These are phyloP conservation scores for Magallana gigas DNA, from an alignment of 1,140 invertebrate genomes.

Conservation along the genomic window DNA sequence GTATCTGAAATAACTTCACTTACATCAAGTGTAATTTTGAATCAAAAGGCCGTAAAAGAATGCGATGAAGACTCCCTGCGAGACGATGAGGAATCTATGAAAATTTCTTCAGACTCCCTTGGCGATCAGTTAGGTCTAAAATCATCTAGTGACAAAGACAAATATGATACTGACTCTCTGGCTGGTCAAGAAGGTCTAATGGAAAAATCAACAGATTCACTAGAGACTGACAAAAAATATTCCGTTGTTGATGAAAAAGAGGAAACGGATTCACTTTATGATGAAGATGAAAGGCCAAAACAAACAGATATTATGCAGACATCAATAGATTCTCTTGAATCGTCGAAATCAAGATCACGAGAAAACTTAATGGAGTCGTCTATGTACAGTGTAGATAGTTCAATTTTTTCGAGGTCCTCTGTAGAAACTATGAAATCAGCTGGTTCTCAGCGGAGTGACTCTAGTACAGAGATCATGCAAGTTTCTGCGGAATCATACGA, in stretches of 20 bases:
- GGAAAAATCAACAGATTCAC: conserved; percentile 74
- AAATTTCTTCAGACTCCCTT: conserved; percentile 78
- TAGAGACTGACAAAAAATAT: conserved; percentile 64
- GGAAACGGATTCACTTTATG: conserved; percentile 82
- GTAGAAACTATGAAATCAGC: conserved; percentile 67
- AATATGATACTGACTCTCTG: conserved; percentile 83
- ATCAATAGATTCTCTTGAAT: conserved; percentile 74
- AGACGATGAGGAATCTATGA: conserved; percentile 75
- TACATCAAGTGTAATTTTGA: conserved; percentile 73
- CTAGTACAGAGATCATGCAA: conserved; percentile 72
- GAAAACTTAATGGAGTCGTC: conserved; percentile 72
- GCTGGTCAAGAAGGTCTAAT: conserved; percentile 77
- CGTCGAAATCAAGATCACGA: conserved; percentile 49
- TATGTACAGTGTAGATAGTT: conserved; percentile 71
- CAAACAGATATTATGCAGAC: conserved; percentile 78
- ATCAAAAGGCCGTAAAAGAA: conserved; percentile 43
- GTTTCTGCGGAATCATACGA: conserved; percentile 74
- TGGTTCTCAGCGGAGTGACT: conserved; percentile 65
- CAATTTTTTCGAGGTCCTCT: conserved; percentile 69
- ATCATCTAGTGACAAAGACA: conserved; percentile 81
- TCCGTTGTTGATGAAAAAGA: conserved; percentile 73
- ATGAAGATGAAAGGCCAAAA: conserved; percentile 79
- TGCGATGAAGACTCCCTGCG: conserved; percentile 63
- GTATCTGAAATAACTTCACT: conserved; percentile 74
- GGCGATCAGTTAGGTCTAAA: conserved; percentile 69